These are phyloP conservation scores for Mya arenaria DNA, from an alignment of 1,140 invertebrate species.

Conservation along the genomic window DNA sequence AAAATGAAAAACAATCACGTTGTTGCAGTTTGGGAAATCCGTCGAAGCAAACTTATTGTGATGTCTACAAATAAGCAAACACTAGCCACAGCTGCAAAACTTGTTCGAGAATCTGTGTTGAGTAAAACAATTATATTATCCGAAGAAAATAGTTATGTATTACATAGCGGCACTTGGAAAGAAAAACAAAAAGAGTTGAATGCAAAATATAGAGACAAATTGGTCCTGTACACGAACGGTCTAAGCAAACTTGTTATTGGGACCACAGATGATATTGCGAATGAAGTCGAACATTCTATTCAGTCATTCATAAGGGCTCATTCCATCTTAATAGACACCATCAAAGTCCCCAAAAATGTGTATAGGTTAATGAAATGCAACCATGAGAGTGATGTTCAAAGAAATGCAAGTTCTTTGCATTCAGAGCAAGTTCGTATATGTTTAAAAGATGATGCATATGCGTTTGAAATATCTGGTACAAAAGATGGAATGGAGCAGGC, in stretches of 20 bases:
- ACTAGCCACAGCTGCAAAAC: neutral
- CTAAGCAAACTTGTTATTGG: neutral
- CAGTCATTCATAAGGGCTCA: neutral
- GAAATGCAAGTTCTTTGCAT: neutral
- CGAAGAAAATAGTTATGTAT: neutral
- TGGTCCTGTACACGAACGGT: too few species aligned
- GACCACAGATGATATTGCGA: conserved; percentile 10
- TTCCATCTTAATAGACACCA: conserved; percentile 29
- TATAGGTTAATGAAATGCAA: too few species aligned
- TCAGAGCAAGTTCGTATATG: conserved; percentile 9
- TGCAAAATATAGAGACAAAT: neutral
- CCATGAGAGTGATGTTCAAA: neutral
- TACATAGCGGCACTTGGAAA: conserved; percentile 1
- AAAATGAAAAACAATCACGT: conserved; percentile 1
- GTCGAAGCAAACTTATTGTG: neutral
- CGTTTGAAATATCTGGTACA: conserved; percentile 13
- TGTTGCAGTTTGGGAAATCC: conserved; percentile 3
- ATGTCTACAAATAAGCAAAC: neutral
- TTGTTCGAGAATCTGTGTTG: neutral
- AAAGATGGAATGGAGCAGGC: conserved; percentile 19
- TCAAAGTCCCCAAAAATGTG: too few species aligned
- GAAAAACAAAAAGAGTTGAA: too few species aligned
- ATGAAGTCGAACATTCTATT: neutral
- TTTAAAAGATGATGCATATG: neutral
- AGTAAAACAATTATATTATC: neutral